Percentiles rank a stretch among this genome's conserved stretches.
These are phyloP conservation scores for Oligia strigilis DNA, from an alignment of 2,888 invertebrate genomes.

Conservation along the genomic window DNA sequence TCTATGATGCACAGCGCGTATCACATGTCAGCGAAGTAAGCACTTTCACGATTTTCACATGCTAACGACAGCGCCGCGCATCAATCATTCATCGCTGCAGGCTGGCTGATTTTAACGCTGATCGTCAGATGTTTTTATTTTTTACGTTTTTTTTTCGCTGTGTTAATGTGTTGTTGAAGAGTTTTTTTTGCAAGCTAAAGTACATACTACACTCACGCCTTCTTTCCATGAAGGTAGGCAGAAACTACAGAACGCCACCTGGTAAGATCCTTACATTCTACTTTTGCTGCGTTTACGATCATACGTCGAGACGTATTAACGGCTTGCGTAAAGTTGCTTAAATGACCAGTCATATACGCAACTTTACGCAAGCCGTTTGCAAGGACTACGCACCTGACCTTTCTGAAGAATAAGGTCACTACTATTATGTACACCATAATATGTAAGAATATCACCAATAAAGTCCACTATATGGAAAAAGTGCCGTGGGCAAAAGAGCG, in stretches of 20 bases:
- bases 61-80: slow-evolving; percentile 55
- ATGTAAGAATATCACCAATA: no score
- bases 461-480: no score
- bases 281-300: background rate
- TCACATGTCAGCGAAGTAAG: slow-evolving; percentile 49
- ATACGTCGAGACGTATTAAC: background rate
- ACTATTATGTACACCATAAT: no score
- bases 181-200: background rate
- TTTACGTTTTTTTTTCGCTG: slow-evolving; percentile 27
- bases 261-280: background rate
- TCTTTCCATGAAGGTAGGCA: background rate
- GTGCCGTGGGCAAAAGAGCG: background rate
- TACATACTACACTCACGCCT: background rate
- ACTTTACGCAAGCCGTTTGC: background rate
- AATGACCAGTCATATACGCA: background rate
- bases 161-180: background rate
- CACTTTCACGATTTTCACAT: slow-evolving; percentile 66
- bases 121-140: slow-evolving; percentile 12
- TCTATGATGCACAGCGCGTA: slow-evolving; percentile 49
- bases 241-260: background rate
- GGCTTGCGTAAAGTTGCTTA: no score
- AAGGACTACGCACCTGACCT: background rate
- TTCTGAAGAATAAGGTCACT: background rate
- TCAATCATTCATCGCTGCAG: slow-evolving; percentile 58
- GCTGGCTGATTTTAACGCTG: slow-evolving; percentile 33